These are phyloP conservation scores for Caenorhabditis japonica DNA, from an alignment of 2,888 invertebrate genomes.

Conservation along the genomic window DNA sequence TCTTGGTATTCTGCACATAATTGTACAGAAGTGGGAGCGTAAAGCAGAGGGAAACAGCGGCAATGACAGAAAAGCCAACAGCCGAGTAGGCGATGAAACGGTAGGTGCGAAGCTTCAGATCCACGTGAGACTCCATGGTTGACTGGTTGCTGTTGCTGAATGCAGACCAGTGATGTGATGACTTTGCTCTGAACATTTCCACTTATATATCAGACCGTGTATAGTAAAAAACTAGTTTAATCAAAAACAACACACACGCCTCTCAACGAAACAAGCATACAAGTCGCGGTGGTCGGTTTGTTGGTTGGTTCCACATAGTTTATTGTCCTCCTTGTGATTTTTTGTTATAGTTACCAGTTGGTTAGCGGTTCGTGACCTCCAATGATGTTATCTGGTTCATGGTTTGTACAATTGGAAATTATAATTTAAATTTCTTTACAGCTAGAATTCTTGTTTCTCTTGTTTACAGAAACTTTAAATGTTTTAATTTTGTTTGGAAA, in stretches of 20 bases:
- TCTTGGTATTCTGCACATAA: conserved; percentile 41
- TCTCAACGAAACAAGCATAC: no score
- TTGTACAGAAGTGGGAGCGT: conserved; percentile 46
- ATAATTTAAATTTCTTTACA: background rate
- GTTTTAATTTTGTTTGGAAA: no score
- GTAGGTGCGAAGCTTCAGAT: conserved; percentile 41
- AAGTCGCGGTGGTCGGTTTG: no score
- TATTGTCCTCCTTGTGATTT: conserved; percentile 33
- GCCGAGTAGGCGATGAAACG: conserved; percentile 45
- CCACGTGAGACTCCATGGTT: conserved; percentile 49
- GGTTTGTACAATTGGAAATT: conserved; percentile 9
- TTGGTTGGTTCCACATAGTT: conserved; percentile 43
- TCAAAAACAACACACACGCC: no score
- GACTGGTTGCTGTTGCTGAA: conserved; percentile 47
- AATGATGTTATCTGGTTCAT: conserved; percentile 7
- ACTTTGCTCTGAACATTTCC: conserved; percentile 3
- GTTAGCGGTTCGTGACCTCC: conserved; percentile 24
- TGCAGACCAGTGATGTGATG: conserved; percentile 46
- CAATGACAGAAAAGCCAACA: conserved; percentile 31
- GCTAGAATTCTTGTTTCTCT: no score
- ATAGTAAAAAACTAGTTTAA: no score
- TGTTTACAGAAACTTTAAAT: no score
- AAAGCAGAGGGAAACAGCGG: conserved; percentile 41
- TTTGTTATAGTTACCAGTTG: conserved; percentile 41
- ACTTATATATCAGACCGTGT: conserved; percentile 40